Conservation (phyloP, 1,140 invertebrate genomes). For the Aleiodes sp. region DNA sequence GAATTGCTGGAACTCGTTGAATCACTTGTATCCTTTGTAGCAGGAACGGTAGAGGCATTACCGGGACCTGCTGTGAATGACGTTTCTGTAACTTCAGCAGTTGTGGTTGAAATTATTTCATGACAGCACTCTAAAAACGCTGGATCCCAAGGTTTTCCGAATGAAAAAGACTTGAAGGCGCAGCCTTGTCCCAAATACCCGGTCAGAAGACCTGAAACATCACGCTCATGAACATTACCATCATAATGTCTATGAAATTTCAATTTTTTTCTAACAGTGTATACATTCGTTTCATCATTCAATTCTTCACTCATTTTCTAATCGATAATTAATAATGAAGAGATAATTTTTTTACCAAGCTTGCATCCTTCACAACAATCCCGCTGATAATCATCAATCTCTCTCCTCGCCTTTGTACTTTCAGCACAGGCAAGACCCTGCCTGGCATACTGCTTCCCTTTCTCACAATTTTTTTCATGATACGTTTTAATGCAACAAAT, state of each 20-base stretch:
- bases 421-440: constrained; percentile 56
- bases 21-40: background rate
- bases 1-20: background rate
- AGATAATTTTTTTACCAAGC: constrained; percentile 53
- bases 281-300: background rate
- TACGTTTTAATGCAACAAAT: constrained; percentile 66
- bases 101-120: constrained; percentile 51
- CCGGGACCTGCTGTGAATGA: constrained; percentile 31
- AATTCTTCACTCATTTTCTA: no score
- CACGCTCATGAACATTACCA: background rate
- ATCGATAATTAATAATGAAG: background rate
- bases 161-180: constrained; percentile 60
- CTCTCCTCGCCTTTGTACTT: constrained; percentile 23
- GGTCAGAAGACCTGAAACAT: constrained; percentile 53
- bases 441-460: constrained; percentile 64
- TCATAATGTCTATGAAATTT: background rate
- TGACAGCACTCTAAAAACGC: constrained; percentile 67
- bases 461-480: constrained; percentile 59
- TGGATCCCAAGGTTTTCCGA: constrained; percentile 68
- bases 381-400: constrained; percentile 58
- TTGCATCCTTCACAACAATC: constrained; percentile 71
- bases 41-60: constrained; percentile 2
- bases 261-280: no score
- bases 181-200: constrained; percentile 66
- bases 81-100: constrained; percentile 9